Evolutionary conservation across 2,888 invertebrate species (phyloP), one percentile per base, ranked within the genome.

Genomic region (Ophion ellenae): DNA sequence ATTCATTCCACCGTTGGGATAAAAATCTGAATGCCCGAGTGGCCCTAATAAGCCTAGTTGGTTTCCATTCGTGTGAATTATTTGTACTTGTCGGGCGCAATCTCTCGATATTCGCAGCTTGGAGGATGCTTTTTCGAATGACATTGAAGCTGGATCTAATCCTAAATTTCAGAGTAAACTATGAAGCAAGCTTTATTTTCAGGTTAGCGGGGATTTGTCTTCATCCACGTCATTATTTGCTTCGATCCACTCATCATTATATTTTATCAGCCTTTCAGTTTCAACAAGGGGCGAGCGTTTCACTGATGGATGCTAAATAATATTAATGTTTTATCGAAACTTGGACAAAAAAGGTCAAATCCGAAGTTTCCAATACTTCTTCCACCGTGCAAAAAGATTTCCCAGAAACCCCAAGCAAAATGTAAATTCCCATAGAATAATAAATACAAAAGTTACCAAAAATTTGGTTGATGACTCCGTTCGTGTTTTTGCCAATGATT

Each of bases 361-460:
- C 24, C 24, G 24, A 24, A 24, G 24, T 24, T 24, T 24, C 24
- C 24, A 24, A 24, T 24, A 24, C 24, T 24, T 24, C 24, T 24
- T 24, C 24, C 24, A 24, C 24, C 24, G 24, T 24, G 24, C 24
- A 24, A 24, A 0, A 24, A 24, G 24, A 24, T 24, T 24, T 24
- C 24, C 24, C 24, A 24, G 24, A 24, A 24, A 24, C 24, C 24
- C 24, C 24, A 24, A 24, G 24, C 24, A 17, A 14, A 2, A 67
- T 10, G 36, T 17, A 40, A 40, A 4, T 10, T 20, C 20, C 14
- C 5, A 36, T 28, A 5, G n/a, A n/a, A 20, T 2, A 20, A 17
- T 67, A 20, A 4, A 4, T 9, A 36, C n/a, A 67, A 40, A 69
- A 69, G 7, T 70, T 70, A 70, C 70, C 70, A 5, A 70, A 70